Conservation (phyloP, 2,888 invertebrate species). For the Trisateles emortualis region DNA sequence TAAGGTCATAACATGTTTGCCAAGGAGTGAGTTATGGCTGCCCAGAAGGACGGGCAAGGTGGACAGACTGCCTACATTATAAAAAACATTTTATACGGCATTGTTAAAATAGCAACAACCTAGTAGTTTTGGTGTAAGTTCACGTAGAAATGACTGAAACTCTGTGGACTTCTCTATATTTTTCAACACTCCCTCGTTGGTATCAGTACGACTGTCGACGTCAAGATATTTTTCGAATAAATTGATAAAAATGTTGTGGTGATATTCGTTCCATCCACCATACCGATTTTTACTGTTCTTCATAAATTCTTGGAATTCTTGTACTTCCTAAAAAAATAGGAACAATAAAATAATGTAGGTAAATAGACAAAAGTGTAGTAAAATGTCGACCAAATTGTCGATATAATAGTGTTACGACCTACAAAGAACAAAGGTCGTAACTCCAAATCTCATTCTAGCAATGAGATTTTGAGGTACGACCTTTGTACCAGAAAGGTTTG, state of each 20-base stretch:
- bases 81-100: background rate
- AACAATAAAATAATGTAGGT: background rate
- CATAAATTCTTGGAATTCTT: conserved; percentile 85
- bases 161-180: conserved; percentile 16
- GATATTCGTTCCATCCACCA: conserved; percentile 86
- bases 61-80: no score
- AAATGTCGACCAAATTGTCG: no score
- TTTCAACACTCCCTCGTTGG: conserved; percentile 10
- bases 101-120: conserved; percentile 48
- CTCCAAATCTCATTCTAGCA: background rate
- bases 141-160: conserved; percentile 54
- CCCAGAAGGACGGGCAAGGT: no score
- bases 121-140: conserved; percentile 60
- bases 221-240: conserved; percentile 69
- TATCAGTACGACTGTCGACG: conserved; percentile 15
- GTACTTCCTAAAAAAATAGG: conserved; percentile 76
- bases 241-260: conserved; percentile 84
- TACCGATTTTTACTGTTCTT: conserved; percentile 78
- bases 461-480: no score
- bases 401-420: no score
- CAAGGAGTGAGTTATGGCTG: no score
- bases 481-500: background rate
- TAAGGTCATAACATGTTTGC: no score
- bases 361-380: no score
- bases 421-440: no score